Base-by-base conservation (phyloP, 2,888 invertebrate genomes). In the Venusia cambrica region DNA sequence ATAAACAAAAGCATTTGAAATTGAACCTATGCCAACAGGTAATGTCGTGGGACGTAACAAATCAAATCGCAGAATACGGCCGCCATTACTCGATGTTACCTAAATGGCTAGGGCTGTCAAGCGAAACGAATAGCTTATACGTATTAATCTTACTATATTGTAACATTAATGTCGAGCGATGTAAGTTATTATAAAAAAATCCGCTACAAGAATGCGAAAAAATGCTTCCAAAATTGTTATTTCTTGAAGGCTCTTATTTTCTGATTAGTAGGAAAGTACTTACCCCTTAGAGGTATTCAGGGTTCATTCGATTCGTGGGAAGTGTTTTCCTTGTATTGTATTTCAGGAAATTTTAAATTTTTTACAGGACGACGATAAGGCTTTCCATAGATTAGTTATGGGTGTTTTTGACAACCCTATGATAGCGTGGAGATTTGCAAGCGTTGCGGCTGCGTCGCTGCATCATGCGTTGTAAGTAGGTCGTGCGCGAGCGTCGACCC, bases 401-500 rank as follows among this genome's bases (percentile, higher is more conserved):
- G 45, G 45, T 34, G 15, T 2, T 28, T 26, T 7, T 17, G 25
- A 5, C 44, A 51, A 14, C 51, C 51, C 48, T 51, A 35, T 7
- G 17, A 9, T 10, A 11, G 16, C 18, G 14, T 33, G 31, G 68
- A 78, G 77, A 83, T 80, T 81, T 79, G 81, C 81, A 77, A 78
- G 66, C 68, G 60, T 55, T 67, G 67, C 62, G 57, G 33, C 38
- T 45, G 50, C 46, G 50, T 51, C 55, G 54, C 66, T 58, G 62
- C 73, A 67, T 63, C 67, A 70, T 66, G 73, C 68, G 58, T 63
- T 66, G 73, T 73, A 85, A 77, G 79, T 87, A 57, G 87, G 84
- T 67, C 77, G 75, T 53, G 67, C 57, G 75, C 74, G 87, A 63
- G 62, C 84, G 64, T 74, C 71, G 84, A 85, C 79, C 83, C 74